Conservation (phyloP, 2,113 vertebrate genomes). For the Rhabdomys dilectus region DNA sequence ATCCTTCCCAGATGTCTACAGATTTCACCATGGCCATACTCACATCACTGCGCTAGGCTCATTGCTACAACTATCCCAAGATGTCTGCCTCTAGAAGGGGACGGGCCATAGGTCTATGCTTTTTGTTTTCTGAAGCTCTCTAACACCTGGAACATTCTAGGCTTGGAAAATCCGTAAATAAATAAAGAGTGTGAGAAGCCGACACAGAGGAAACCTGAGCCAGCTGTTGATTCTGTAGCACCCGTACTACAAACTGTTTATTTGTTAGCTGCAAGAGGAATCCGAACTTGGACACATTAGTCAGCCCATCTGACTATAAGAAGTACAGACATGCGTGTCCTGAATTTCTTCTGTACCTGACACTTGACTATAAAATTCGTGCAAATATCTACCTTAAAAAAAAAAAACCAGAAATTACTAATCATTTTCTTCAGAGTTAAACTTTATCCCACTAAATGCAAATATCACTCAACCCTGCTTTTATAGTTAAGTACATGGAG, state of each 20-base stretch:
- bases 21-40: rapidly evolving
- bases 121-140: neutral
- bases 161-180: neutral
- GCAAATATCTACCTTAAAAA: neutral
- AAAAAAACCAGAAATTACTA: neutral
- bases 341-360: neutral
- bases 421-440: neutral
- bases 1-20: neutral
- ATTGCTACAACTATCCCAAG: too few relatives aligned
- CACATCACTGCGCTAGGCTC: neutral
- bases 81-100: neutral
- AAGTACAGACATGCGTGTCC: rapidly evolving
- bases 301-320: neutral
- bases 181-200: neutral
- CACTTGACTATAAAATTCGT: neutral
- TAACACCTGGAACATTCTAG: neutral
- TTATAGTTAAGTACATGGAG: neutral
- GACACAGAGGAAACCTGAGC: neutral
- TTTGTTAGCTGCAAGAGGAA: neutral
- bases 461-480: neutral
- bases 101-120: neutral
- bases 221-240: neutral
- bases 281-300: neutral
- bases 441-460: neutral
- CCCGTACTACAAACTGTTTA: neutral